Evolutionary conservation across 2,113 vertebrate species (phyloP).

Genomic region (Apus apus): DNA sequence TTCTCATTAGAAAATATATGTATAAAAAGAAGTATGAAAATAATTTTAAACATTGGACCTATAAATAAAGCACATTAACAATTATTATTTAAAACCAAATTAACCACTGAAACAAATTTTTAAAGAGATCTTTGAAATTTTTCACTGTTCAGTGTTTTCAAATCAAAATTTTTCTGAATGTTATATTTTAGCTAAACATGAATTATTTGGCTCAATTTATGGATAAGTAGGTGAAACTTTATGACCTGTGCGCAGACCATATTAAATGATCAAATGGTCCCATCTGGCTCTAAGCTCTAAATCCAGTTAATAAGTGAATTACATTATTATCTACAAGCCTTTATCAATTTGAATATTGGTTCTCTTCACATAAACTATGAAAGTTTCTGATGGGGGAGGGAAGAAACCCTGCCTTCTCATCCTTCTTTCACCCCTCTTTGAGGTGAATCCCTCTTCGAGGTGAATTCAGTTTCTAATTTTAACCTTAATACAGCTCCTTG

Average conservation of each 20-base stretch:
- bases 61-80: background rate
- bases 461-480: background rate
- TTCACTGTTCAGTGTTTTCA: background rate
- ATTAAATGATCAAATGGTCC: background rate
- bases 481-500: background rate
- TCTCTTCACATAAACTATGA: background rate
- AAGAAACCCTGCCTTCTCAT: background rate
- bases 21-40: background rate
- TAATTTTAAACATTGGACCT: background rate
- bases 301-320: conserved; percentile 3
- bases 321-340: background rate
- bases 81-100: background rate
- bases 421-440: background rate
- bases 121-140: background rate
- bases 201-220: background rate
- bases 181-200: background rate
- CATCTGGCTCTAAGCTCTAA: background rate
- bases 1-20: background rate
- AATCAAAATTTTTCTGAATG: background rate
- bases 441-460: background rate
- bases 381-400: background rate
- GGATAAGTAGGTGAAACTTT: background rate
- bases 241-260: background rate
- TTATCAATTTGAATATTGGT: background rate
- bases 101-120: background rate